These are phyloP conservation scores for Cirrhinus molitorella DNA, from an alignment of 2,797 vertebrate species.

Conservation along the genomic window DNA sequence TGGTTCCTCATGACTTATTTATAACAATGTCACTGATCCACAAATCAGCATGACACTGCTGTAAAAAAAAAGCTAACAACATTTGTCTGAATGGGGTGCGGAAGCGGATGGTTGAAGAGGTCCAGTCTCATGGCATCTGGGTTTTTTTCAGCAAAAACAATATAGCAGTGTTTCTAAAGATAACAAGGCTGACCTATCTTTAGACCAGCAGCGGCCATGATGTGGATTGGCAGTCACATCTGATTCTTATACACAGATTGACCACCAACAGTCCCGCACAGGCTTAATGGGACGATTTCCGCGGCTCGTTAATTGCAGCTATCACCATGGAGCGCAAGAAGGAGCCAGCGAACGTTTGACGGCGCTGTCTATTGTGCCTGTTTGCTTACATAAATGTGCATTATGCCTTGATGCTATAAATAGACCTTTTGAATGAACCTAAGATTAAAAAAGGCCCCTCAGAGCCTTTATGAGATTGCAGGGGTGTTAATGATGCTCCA, in stretches of 20 bases:
- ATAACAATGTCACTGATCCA: conserved; percentile 63
- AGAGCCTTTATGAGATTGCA: conserved; percentile 67
- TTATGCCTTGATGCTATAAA: conserved; percentile 71
- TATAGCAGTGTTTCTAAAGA: conserved; percentile 57
- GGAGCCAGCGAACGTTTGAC: conserved; percentile 45
- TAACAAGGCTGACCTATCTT: conserved; percentile 53
- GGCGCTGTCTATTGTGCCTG: conserved; percentile 31
- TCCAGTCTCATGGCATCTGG: conserved; percentile 34
- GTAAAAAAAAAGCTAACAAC: conserved; percentile 30
- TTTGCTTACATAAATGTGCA: conserved; percentile 72
- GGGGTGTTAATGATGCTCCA: conserved; percentile 64
- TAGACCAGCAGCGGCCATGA: conserved; percentile 36
- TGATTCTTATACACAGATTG: conserved; percentile 8
- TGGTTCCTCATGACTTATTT: conserved; percentile 68
- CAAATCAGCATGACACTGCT: conserved; percentile 57
- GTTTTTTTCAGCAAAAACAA: conserved; percentile 33
- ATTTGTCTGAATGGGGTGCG: conserved; percentile 42
- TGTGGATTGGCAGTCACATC: conserved; percentile 27
- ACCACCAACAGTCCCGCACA: conserved; percentile 23
- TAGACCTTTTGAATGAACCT: conserved; percentile 68
- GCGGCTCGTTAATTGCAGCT: conserved; percentile 48
- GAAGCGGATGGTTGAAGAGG: conserved; percentile 33
- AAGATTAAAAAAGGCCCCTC: conserved; percentile 68
- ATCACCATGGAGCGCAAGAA: conserved; percentile 36
- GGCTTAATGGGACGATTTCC: conserved; percentile 22